Base-by-base conservation (phyloP, 1,140 invertebrate species). In the Ephestia elutella region DNA sequence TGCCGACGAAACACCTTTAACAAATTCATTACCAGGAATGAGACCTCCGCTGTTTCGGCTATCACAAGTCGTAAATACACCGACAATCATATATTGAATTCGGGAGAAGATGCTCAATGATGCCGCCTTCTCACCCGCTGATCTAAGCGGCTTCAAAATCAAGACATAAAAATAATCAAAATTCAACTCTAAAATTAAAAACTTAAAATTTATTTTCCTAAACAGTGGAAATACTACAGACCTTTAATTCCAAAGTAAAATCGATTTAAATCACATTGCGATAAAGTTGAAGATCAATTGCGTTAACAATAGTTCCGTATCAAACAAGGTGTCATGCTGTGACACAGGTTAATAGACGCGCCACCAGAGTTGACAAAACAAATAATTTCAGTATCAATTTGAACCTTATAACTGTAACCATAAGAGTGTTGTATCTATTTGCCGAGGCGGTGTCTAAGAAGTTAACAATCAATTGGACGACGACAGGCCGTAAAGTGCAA, bases 1-100 rank as follows among this genome's bases (percentile, higher is more conserved):
- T 44, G n/a, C 38, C 38, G 38, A 44, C 38, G n/a, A 17, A 44
- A 44, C 38, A 44, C 38, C 38, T 44, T 44, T 44, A 44, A 44
- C 38, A 44, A 44, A 44, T 44, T 44, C 38, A 44, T 44, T 44
- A 44, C 38, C 38, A 44, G n/a, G 38, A 44, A 44, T 44, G 15
- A 44, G 38, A 44, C 38, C 38, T 44, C 38, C 38, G 7, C 15
- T 5, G 38, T 15, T 44, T 17, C 38, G 38, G 15, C 38, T 44
- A 44, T 44, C 38, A 44, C 13, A 44, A 44, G 38, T 44, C 38
- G 38, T 44, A 44, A 44, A 44, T 13, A 44, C 1, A 44, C 38
- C 5, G 38, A 44, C 38, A 44, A 44, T 44, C 38, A 44, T 15
- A 44, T 13, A 44, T 15, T 38, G n/a, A 2, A 44, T 44, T 44